Evolutionary conservation across 2,113 vertebrate genomes (phyloP).

Genomic region (Corydoras sp.): DNA sequence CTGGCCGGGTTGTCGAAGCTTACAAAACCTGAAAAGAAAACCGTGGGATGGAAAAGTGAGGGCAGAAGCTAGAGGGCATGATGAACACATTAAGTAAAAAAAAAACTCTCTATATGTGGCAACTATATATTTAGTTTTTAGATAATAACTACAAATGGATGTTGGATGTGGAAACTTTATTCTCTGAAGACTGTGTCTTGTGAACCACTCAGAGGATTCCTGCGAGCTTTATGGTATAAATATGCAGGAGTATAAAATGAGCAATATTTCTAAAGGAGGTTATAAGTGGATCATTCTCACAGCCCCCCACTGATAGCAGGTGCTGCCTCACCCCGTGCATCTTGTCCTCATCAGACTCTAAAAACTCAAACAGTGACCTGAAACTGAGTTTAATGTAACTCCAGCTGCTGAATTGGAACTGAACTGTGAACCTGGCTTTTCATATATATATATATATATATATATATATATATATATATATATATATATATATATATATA

Average conservation of each 20-base stretch:
- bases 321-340: conserved; percentile 41
- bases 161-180: background rate
- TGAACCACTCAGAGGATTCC: background rate
- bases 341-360: conserved; percentile 55
- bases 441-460: too few species aligned
- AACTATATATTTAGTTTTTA: too few species aligned
- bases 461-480: too few species aligned
- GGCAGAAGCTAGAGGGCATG: background rate
- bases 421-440: conserved; percentile 52
- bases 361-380: conserved; percentile 62
- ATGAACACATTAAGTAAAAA: background rate
- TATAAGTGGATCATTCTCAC: conserved; percentile 22
- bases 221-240: conserved; percentile 12
- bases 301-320: background rate
- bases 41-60: background rate
- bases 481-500: background rate
- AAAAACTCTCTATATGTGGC: background rate
- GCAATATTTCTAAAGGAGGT: conserved; percentile 23
- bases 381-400: conserved; percentile 56
- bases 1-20: conserved; percentile 98
- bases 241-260: conserved; percentile 11
- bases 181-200: background rate
- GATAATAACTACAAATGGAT: background rate
- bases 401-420: conserved; percentile 52
- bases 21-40: conserved; percentile 79